These are phyloP conservation scores for Tuberolachnus salignus DNA, from an alignment of 2,888 invertebrate genomes.

Conservation along the genomic window DNA sequence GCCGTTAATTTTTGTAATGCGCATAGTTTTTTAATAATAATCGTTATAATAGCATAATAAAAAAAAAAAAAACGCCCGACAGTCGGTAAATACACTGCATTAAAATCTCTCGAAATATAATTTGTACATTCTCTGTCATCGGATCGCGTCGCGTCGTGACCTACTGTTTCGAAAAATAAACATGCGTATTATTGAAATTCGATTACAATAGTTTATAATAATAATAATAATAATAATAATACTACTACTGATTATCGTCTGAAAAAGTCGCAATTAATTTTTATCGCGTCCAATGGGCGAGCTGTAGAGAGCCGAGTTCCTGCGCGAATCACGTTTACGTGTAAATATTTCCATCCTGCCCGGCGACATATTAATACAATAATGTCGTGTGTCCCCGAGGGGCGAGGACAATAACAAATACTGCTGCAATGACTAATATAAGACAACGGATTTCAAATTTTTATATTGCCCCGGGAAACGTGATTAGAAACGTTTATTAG, in stretches of 20 bases:
- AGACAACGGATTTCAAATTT: background rate
- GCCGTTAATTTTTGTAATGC: background rate
- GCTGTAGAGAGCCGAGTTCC: background rate
- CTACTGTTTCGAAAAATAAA: conserved; percentile 1
- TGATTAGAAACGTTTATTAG: conserved; percentile 26
- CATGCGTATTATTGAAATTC: background rate
- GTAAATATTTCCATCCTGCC: conserved; percentile 18
- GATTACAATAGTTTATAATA: conserved; percentile 5
- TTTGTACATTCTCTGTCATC: background rate
- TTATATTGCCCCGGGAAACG: background rate
- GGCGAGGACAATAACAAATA: conserved; percentile 7
- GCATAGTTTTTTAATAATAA: background rate
- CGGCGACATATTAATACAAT: background rate
- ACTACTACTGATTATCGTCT: background rate
- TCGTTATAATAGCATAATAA: too few species aligned
- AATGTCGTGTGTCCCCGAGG: too few species aligned
- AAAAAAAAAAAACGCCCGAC: background rate
- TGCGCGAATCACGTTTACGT: background rate
- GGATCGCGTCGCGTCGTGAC: background rate
- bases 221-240: too few species aligned
- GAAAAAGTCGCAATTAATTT: background rate
- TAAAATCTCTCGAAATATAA: background rate
- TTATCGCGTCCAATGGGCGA: too few species aligned
- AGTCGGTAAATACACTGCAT: background rate
- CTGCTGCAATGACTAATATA: conserved; percentile 19